Evolutionary conservation across 2,888 invertebrate genomes (phyloP).

Genomic region (Oscheius onirici): DNA sequence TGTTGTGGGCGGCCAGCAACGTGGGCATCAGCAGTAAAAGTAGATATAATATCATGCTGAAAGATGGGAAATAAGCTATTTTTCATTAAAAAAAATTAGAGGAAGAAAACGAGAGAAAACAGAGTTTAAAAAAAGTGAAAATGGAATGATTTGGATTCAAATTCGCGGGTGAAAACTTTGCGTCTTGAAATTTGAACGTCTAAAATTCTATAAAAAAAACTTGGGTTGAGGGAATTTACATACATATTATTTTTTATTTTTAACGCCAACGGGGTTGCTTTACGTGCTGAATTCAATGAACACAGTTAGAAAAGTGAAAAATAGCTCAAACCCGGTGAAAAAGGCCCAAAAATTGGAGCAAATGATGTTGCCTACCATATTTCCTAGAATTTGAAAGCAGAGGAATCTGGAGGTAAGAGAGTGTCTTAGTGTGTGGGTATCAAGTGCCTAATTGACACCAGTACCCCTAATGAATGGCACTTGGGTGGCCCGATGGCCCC

Average conservation of each 20-base stretch:
- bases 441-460: conserved; percentile 30
- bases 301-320: too few relatives aligned
- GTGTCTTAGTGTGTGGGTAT: conserved; percentile 19
- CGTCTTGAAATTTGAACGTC: neutral
- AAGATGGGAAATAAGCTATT: neutral
- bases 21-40: conserved; percentile 6
- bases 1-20: conserved; percentile 15
- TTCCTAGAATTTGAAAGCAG: neutral
- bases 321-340: too few relatives aligned
- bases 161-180: neutral
- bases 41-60: conserved; percentile 13
- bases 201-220: too few relatives aligned
- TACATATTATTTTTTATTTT: too few relatives aligned
- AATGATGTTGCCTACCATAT: neutral
- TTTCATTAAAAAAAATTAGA: neutral
- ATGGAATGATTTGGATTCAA: neutral
- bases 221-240: too few relatives aligned
- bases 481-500: conserved; percentile 7
- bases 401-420: neutral
- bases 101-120: neutral
- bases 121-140: neutral
- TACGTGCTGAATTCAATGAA: too few relatives aligned
- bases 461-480: conserved; percentile 27
- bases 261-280: too few relatives aligned
- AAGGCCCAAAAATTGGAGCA: too few relatives aligned